Percentiles rank a stretch among this genome's conserved stretches.
phyloP scores from a whole-genome alignment of 2,797 vertebrate genomes.

The Spinus olivaceus region DNA sequence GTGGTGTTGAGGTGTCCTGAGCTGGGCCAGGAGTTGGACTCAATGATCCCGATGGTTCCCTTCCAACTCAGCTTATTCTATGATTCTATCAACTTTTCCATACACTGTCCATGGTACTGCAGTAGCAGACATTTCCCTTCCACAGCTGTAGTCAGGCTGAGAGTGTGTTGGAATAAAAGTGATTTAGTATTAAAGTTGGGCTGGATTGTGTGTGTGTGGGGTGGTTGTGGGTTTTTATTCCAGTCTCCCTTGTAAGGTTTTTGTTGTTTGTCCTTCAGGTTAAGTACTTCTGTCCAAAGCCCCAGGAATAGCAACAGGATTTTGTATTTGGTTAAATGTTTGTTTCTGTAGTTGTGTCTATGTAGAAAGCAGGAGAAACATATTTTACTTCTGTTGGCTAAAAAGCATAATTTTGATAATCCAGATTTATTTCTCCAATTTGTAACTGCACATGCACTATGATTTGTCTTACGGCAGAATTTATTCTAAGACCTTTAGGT shows the following conservation, averaged over 20 bases:
- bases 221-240: neutral
- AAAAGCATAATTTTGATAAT: neutral
- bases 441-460: neutral
- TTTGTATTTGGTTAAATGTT: neutral
- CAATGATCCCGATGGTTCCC: neutral
- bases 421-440: neutral
- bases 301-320: accelerated
- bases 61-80: neutral
- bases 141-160: neutral
- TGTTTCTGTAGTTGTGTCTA: neutral
- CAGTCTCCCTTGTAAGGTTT: neutral
- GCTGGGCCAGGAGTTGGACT: neutral
- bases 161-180: neutral
- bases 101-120: slow-evolving; percentile 70
- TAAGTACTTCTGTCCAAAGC: neutral
- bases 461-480: neutral
- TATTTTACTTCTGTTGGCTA: neutral
- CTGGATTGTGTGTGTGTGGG: neutral
- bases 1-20: neutral
- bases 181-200: neutral
- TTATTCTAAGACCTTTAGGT: neutral
- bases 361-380: neutral
- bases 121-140: neutral
- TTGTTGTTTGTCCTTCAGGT: neutral
- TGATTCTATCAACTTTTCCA: neutral